Evolutionary conservation across 2,888 invertebrate genomes (phyloP).

Genomic region (Drepanosiphum platanoidis): DNA sequence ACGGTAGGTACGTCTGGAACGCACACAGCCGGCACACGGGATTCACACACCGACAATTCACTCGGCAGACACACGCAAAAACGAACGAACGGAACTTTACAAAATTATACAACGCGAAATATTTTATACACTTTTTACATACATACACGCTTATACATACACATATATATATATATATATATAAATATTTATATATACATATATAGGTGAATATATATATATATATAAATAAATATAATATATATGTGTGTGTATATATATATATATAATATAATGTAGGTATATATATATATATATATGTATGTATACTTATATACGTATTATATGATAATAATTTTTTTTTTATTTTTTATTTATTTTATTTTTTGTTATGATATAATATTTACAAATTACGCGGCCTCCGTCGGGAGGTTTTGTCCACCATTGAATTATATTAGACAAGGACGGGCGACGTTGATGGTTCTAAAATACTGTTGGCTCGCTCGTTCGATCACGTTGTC

Average conservation of each 20-base stretch:
- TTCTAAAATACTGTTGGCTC: constrained; percentile 16
- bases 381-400: constrained; percentile 61
- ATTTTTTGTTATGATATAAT: constrained; percentile 39
- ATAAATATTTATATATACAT: constrained; percentile 3
- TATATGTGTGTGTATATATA: no score
- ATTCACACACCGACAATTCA: not conserved
- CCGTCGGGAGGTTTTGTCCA: constrained; percentile 61
- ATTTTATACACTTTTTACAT: not conserved
- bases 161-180: not conserved
- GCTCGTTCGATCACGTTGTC: not conserved
- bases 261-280: no score
- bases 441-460: constrained; percentile 38
- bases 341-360: constrained; percentile 30
- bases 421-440: constrained; percentile 61
- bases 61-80: constrained; percentile 7
- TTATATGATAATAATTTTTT: constrained; percentile 16
- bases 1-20: constrained; percentile 22
- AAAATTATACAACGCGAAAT: constrained; percentile 52
- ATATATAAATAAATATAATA: no score
- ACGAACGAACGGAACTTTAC: constrained; percentile 44
- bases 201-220: no score
- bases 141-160: constrained; percentile 12
- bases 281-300: constrained; percentile 25
- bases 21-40: constrained; percentile 45
- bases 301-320: not conserved